Percentiles rank a stretch among this genome's conserved stretches.
Conservation (phyloP, 2,888 invertebrate genomes). For the Sinelater perroti region DNA sequence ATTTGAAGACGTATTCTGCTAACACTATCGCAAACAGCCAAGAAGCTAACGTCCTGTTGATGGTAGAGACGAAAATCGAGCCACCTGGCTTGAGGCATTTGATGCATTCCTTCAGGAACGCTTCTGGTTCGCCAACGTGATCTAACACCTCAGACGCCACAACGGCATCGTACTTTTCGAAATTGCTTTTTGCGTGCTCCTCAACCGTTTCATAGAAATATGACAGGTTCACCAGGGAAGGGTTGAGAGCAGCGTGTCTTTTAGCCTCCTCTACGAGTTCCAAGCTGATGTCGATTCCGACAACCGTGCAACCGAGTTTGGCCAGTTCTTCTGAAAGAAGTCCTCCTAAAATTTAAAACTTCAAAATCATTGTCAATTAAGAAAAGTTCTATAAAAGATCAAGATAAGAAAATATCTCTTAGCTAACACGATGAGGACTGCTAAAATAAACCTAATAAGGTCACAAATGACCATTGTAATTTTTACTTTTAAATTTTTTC, state of each 20-base stretch:
- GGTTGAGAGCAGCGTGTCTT: constrained; percentile 64
- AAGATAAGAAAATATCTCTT: neutral
- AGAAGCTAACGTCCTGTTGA: constrained; percentile 62
- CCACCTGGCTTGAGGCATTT: constrained; percentile 53
- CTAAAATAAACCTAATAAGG: neutral
- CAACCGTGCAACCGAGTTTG: constrained; percentile 77
- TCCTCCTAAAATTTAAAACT: constrained; percentile 1
- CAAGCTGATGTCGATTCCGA: constrained; percentile 78
- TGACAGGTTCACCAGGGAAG: constrained; percentile 54
- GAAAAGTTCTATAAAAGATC: too few species aligned
- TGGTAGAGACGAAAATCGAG: constrained; percentile 58
- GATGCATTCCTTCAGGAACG: constrained; percentile 62
- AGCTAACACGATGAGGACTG: too few species aligned
- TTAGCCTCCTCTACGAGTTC: constrained; percentile 73
- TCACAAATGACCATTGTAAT: too few species aligned
- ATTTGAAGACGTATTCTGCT: constrained; percentile 55
- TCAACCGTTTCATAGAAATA: constrained; percentile 66
- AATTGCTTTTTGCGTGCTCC: constrained; percentile 52
- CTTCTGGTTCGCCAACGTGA: constrained; percentile 66
- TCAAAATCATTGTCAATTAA: too few species aligned
- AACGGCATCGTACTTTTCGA: constrained; percentile 63
- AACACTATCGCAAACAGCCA: constrained; percentile 50
- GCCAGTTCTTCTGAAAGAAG: constrained; percentile 63
- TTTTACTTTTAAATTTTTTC: too few species aligned
- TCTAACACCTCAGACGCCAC: constrained; percentile 75